phyloP scores from a whole-genome alignment of 1,140 invertebrate species.

The Steinernema khuongi region DNA sequence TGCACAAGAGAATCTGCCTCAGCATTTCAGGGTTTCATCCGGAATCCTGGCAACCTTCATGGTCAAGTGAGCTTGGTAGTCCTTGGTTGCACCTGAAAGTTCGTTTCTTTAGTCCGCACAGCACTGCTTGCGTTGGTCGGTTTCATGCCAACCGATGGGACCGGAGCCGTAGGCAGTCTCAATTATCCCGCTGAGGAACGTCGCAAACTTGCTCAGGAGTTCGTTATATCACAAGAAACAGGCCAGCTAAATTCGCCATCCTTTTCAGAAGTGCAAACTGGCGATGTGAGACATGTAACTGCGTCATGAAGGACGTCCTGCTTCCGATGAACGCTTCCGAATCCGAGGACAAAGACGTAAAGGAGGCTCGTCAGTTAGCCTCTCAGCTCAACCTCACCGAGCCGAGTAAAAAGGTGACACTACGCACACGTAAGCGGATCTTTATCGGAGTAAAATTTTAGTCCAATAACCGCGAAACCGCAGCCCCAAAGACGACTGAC shows the following conservation, averaged over 20 bases:
- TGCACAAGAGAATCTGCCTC: constrained; percentile 88
- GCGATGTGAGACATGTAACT: constrained; percentile 42
- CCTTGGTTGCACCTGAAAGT: not conserved
- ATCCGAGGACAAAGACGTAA: not conserved
- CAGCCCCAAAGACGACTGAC: too few relatives aligned
- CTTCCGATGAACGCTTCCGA: constrained; percentile 11
- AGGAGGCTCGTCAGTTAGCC: not conserved
- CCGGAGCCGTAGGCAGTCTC: constrained; percentile 80
- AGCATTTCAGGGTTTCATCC: constrained; percentile 95
- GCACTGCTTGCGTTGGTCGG: constrained; percentile 82
- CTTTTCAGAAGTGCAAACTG: constrained; percentile 50
- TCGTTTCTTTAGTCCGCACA: constrained; percentile 70
- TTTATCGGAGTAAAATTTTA: not conserved
- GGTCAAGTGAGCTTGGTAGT: constrained; percentile 68
- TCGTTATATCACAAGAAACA: not conserved
- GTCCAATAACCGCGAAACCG: not conserved
- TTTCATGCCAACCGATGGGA: constrained; percentile 81
- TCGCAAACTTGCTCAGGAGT: constrained; percentile 74
- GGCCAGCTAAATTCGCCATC: not conserved
- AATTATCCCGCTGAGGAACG: constrained; percentile 80
- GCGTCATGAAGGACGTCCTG: constrained; percentile 48
- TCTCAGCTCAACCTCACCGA: not conserved
- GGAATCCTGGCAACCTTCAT: constrained; percentile 91
- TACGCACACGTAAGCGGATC: not conserved
- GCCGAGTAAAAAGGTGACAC: not conserved